A percentile compares a stretch with the other conserved stretches of the same genome.
These are phyloP conservation scores for Amiota communis DNA, from an alignment of 2,888 invertebrate genomes.

Conservation along the genomic window DNA sequence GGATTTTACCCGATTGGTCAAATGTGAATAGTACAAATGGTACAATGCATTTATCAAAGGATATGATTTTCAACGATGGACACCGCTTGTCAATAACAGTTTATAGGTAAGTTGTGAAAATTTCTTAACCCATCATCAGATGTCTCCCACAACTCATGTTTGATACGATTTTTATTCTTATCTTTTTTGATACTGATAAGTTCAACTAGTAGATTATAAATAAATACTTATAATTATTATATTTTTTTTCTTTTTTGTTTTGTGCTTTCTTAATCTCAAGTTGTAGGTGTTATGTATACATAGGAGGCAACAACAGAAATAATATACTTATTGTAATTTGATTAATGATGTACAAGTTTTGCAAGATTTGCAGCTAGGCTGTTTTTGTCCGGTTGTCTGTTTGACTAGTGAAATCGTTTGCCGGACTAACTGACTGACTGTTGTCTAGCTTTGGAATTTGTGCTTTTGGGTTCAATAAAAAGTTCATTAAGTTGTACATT, in stretches of 20 bases:
- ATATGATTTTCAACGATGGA: slow-evolving; percentile 90
- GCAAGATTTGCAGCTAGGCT: slow-evolving; percentile 36
- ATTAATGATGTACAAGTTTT: too few species aligned
- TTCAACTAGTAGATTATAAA: not conserved
- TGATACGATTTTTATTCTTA: too few species aligned
- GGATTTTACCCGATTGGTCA: slow-evolving; percentile 70
- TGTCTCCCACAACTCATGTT: too few species aligned
- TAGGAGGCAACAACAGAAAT: too few species aligned
- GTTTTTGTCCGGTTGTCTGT: slow-evolving; percentile 10
- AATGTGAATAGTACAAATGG: slow-evolving; percentile 68
- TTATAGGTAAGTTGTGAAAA: slow-evolving; percentile 75
- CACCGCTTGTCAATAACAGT: slow-evolving; percentile 87
- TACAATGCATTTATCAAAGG: slow-evolving; percentile 73
- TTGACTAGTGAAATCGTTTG: slow-evolving; percentile 33
- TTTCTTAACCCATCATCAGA: not conserved
- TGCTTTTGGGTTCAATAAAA: slow-evolving; percentile 52
- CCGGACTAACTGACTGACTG: slow-evolving; percentile 39
- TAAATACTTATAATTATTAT: not conserved
- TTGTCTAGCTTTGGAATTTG: slow-evolving; percentile 61
- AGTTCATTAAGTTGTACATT: slow-evolving; percentile 46
- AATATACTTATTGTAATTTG: too few species aligned
- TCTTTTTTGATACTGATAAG: not conserved
- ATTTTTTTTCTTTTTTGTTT: not conserved
- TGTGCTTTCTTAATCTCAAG: not conserved
- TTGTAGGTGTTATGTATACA: slow-evolving; percentile 24